Percentiles rank a stretch among this genome's conserved stretches.
Conservation (phyloP, 2,888 invertebrate species). For the Hydrotaea cyrtoneurina region DNA sequence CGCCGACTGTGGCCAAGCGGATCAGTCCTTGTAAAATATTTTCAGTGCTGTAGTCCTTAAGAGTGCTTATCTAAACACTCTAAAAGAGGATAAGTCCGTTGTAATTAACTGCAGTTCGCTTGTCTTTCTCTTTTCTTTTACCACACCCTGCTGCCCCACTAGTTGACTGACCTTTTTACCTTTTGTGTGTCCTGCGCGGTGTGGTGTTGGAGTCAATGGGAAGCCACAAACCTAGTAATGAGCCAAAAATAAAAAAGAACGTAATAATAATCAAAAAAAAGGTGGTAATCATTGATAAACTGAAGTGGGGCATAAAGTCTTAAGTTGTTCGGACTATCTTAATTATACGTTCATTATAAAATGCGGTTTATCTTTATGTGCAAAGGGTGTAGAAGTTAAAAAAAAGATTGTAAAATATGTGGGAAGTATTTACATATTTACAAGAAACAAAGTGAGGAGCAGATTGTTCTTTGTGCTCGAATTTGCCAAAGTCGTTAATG, state of each 20-base stretch:
- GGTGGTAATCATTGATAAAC: slow-evolving; percentile 55
- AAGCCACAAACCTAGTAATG: slow-evolving; percentile 41
- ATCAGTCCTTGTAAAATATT: background rate
- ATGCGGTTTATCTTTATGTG: slow-evolving; percentile 50
- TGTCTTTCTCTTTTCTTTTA: slow-evolving; percentile 25
- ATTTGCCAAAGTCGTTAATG: background rate
- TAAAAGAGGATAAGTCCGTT: slow-evolving; percentile 53
- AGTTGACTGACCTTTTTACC: slow-evolving; percentile 48
- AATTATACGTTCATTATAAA: slow-evolving; percentile 61
- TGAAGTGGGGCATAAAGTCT: slow-evolving; percentile 48
- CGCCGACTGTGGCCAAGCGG: slow-evolving; percentile 8
- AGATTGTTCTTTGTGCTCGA: slow-evolving; percentile 46
- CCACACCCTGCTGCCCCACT: background rate
- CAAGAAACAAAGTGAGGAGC: slow-evolving; percentile 33
- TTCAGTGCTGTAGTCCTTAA: slow-evolving; percentile 44
- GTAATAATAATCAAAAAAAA: slow-evolving; percentile 47
- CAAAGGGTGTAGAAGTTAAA: slow-evolving; percentile 43
- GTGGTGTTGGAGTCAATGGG: background rate
- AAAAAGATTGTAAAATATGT: slow-evolving; percentile 22
- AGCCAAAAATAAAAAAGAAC: background rate
- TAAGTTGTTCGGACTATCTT: slow-evolving; percentile 47
- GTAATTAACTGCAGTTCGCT: slow-evolving; percentile 62
- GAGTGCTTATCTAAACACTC: slow-evolving; percentile 63
- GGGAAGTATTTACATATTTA: slow-evolving; percentile 38
- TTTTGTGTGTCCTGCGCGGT: background rate